Evolutionary conservation across 2,888 invertebrate genomes (phyloP), one percentile per base, ranked within the genome.

Genomic region (Clunio marinus): DNA sequence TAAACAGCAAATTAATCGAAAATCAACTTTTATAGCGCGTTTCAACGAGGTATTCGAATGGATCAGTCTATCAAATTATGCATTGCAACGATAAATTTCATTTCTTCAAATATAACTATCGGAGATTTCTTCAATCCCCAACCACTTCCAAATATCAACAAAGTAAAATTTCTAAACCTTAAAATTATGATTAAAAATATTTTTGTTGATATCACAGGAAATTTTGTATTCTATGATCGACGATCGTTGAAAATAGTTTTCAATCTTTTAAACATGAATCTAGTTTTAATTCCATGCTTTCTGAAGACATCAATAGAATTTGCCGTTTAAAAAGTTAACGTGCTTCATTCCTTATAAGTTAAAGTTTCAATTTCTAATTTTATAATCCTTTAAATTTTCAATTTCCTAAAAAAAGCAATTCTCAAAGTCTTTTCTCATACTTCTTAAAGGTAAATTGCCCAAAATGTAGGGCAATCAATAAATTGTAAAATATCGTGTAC

Each of bases 201-300:
- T 41, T 41, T 41, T 41, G 41, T 41, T 41, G 41, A 41, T 32
- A 32, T 41, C 41, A 41, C 41, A 41, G 41, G 41, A 41, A 41
- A 41, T 41, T 41, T 41, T 41, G 41, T 41, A 41, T 41, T n/a
- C n/a, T n/a, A n/a, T n/a, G n/a, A n/a, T n/a, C n/a, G 41, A 41
- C 41, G 41, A 41, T n/a, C n/a, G n/a, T n/a, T n/a, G n/a, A n/a
- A n/a, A 13, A 41, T 41, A 15, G 15, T 41, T 41, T 41, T 41
- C 41, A 5, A n/a, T 32, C 32, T 41, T 15, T 41, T n/a, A n/a
- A n/a, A n/a, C n/a, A n/a, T n/a, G n/a, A n/a, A n/a, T n/a, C n/a
- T n/a, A n/a, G n/a, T n/a, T n/a, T n/a, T n/a, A n/a, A n/a, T n/a
- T n/a, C n/a, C n/a, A n/a, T n/a, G n/a, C n/a, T n/a, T n/a, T n/a